These are phyloP conservation scores for Pissodes strobi DNA, from an alignment of 1,140 invertebrate genomes.

Conservation along the genomic window DNA sequence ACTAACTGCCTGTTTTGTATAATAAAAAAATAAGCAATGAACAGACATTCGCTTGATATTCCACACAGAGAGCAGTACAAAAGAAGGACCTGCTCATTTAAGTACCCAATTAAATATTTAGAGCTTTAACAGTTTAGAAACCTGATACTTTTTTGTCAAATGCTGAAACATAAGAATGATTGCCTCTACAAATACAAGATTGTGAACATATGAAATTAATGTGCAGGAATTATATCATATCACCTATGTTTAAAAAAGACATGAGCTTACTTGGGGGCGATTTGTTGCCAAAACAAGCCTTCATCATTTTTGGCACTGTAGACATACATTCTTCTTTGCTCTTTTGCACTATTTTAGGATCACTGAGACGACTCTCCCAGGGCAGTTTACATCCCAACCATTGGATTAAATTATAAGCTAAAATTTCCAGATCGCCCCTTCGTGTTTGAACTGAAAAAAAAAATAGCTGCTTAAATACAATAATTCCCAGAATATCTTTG, in stretches of 20 bases:
- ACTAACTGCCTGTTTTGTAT: no score
- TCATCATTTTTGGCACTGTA: slow-evolving; percentile 64
- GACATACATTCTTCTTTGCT: slow-evolving; percentile 75
- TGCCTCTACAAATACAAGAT: not conserved
- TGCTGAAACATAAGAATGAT: not conserved
- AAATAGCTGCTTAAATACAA: no score
- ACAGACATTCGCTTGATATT: no score
- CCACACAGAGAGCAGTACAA: no score
- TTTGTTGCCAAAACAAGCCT: slow-evolving; percentile 63
- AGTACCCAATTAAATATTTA: no score
- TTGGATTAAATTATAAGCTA: slow-evolving; percentile 90
- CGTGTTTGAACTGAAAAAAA: slow-evolving; percentile 79
- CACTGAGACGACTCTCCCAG: slow-evolving; percentile 75
- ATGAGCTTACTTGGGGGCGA: slow-evolving; percentile 57
- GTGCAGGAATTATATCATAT: slow-evolving; percentile 1
- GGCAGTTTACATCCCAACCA: slow-evolving; percentile 85
- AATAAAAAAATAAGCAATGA: no score
- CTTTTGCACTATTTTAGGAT: slow-evolving; percentile 69
- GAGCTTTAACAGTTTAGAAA: no score
- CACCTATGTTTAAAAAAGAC: slow-evolving; percentile 13
- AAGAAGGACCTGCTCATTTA: no score
- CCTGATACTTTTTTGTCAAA: not conserved
- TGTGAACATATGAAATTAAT: not conserved
- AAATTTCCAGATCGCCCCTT: slow-evolving; percentile 88
- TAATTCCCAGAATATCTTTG: no score